Conservation (phyloP, 37 sponge, comb jelly and placozoan species). For the Dysidea cf. avara region DNA sequence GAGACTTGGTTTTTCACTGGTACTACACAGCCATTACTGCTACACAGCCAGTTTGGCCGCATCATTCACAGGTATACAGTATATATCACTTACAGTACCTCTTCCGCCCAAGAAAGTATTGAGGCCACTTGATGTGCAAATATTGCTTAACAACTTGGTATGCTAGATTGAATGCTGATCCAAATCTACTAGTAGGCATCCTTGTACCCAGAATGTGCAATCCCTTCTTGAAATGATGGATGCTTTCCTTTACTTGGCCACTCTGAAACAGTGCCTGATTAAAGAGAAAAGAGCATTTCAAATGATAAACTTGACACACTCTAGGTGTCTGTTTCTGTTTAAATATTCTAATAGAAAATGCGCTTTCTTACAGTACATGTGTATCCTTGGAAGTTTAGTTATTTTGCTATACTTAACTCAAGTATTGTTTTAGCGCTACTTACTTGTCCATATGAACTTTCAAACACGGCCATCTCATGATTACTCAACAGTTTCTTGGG, state of each 20-base stretch:
- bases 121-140: slow-evolving; percentile 58
- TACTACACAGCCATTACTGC: too few relatives aligned
- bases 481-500: slow-evolving; percentile 24
- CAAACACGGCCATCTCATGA: slow-evolving; percentile 34
- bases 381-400: too few relatives aligned
- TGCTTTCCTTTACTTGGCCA: slow-evolving; percentile 58
- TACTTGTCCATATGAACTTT: slow-evolving; percentile 65
- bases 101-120: slow-evolving; percentile 11
- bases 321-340: too few relatives aligned
- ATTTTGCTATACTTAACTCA: too few relatives aligned
- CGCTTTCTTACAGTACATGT: too few relatives aligned
- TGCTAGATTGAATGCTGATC: background rate
- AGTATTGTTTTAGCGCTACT: too few relatives aligned
- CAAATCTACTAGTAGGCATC: slow-evolving; percentile 22
- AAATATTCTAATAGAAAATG: too few relatives aligned
- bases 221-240: slow-evolving; percentile 50
- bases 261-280: slow-evolving; percentile 63
- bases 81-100: too few relatives aligned
- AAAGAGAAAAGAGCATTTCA: slow-evolving; percentile 2
- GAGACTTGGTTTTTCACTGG: too few relatives aligned
- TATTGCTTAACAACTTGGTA: slow-evolving; percentile 44
- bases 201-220: slow-evolving; percentile 35
- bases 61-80: too few relatives aligned
- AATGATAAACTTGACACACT: too few relatives aligned
- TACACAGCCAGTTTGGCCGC: too few relatives aligned